Base-by-base conservation (phyloP, 2,888 invertebrate genomes). In the Miltochrista miniata region DNA sequence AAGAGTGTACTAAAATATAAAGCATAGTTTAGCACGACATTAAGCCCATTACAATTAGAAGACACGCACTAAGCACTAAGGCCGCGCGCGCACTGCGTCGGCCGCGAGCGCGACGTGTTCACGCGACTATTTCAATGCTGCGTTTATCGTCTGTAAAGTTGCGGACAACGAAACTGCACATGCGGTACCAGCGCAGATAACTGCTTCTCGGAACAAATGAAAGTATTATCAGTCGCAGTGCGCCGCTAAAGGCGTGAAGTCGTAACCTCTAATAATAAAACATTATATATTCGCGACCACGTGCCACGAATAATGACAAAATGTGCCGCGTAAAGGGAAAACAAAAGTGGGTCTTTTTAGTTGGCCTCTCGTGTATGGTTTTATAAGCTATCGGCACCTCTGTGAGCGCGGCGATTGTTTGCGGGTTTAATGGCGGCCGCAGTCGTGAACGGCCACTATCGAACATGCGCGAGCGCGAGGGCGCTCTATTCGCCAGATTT, bases 251-350 rank as follows among this genome's bases (percentile, higher is more conserved):
- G 77, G 81, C 90, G 90, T 90, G 87, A 91, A 90, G 91, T 82
- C 85, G 81, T 90, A 85, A 87, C 83, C 74, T 74, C 69, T 79
- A 81, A 86, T 85, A 86, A 89, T 90, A 88, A 90, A 90, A 87
- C 82, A 88, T 90, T 90, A 90, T 87, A 79, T 90, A 91, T 91
- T 90, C 90, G 79, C 76, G 76, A 70, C 91, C 91, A 90, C 90
- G 90, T 85, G 90, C 87, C 86, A 58, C 75, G 80, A 76, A 84
- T 85, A 87, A 86, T 86, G 88, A 87, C 87, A 79, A 81, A 85
- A 84, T 76, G 78, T 71, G 78, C 73, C 79, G 79, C 79, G 78
- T 72, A 73, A 76, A 79, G 71, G 68, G 79, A 81, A 68, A 87
- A 89, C 89, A 88, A 87, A 86, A 87, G 85, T 85, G 67, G 72